Base-by-base conservation (phyloP, 37 sponge, comb jelly and placozoan genomes). In the Ianthella basta region DNA sequence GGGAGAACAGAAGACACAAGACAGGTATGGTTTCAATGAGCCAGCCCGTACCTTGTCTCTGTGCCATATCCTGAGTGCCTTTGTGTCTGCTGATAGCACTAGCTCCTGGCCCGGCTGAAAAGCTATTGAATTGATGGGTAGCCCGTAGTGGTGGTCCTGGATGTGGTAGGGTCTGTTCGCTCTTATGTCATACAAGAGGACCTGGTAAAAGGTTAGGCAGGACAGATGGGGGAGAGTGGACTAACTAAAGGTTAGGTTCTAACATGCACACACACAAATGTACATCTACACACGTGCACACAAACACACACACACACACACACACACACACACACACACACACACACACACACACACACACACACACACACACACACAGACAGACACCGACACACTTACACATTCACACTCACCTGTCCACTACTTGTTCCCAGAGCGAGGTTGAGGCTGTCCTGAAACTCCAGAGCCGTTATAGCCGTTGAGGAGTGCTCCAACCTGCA, bases 101-200 rank as follows among this genome's bases (percentile, higher is more conserved):
- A 91, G 79, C 25, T 87, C 87, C 50, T 91, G 83, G 15, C 73
- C 74, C 23, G 44, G 30, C 3, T 92, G 87, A 72, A 96, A 98
- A 16, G 85, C 65, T 15, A 98, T 73, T 41, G 88, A 89, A 55
- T 96, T 93, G 57, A 98, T 94, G 14, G 99, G 99, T 0, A 88
- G 79, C 18, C 77, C 87, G 60, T 96, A 96, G 72, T 96, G 79
- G 61, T 98, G 99, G 66, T 98, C 99, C 84, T 96, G 94, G 29
- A 83, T 64, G 12, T 80, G 83, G 70, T 86, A 70, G 23, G 97
- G 97, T 39, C 67, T 80, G 32, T 84, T 44, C 2, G 95, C 87
- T 13, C 99, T 80, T 15, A 98, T 91, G 68, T 98, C 99, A 86
- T 92, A 98, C 81, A 98, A 60, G 35, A 92, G 79, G 13, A 98